Evolutionary conservation across 2,797 vertebrate species (phyloP).

Genomic region (Rhinichthys osculus): DNA sequence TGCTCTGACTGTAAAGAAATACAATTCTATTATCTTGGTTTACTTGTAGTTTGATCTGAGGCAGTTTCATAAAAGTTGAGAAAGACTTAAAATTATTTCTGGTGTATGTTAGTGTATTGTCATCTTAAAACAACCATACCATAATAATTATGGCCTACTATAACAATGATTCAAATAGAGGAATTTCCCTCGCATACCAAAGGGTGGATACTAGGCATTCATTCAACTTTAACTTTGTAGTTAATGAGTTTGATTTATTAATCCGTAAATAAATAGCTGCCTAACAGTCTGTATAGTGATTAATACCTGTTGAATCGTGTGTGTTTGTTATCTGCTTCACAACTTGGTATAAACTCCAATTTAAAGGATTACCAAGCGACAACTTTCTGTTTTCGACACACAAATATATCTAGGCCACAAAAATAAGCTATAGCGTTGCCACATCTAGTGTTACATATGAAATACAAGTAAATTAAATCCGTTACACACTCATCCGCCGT

Average conservation of each 20-base stretch:
- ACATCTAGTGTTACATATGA: not conserved
- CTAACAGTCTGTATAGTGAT: not conserved
- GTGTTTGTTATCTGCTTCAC: not conserved
- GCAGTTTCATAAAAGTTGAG: not conserved
- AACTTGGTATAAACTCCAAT: not conserved
- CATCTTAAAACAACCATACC: not conserved
- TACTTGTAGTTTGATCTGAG: conserved; percentile 8
- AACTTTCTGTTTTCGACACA: conserved; percentile 22
- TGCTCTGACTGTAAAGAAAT: not conserved
- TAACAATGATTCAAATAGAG: not conserved
- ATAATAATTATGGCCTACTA: not conserved
- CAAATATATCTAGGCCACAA: not conserved
- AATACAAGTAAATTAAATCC: not conserved
- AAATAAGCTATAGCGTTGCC: not conserved
- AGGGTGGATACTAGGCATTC: not conserved
- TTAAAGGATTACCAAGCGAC: conserved; percentile 4
- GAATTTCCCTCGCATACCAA: conserved; percentile 26
- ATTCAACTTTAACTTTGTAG: not conserved
- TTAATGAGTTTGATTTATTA: not conserved
- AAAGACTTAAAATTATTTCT: not conserved
- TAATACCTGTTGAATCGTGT: not conserved
- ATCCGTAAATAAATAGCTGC: not conserved
- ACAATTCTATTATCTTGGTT: conserved; percentile 6
- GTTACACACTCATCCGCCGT: conserved; percentile 6
- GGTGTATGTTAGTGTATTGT: not conserved